These are phyloP conservation scores for Apostichopus parvimensis DNA, from an alignment of 35 echinoderm and acorn worm species.

Conservation along the genomic window DNA sequence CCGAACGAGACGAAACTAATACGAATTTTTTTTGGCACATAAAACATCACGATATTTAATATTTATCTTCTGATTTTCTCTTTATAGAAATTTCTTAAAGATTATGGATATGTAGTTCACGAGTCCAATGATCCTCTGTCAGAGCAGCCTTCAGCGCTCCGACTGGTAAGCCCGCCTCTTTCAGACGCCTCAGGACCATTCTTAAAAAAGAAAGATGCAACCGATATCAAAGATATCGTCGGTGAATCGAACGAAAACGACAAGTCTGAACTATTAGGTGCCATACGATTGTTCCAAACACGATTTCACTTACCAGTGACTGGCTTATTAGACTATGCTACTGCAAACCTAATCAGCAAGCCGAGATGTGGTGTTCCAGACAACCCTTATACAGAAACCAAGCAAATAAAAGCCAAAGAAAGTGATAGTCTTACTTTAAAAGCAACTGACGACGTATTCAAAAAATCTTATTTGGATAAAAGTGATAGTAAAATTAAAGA, in stretches of 20 bases:
- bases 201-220: not conserved
- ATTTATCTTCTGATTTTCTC: not conserved
- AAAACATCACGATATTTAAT: too few relatives aligned
- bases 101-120: constrained; percentile 81
- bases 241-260: not conserved
- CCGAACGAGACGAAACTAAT: too few relatives aligned
- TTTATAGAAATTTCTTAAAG: constrained; percentile 79
- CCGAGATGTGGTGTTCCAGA: constrained; percentile 92
- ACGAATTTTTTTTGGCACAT: too few relatives aligned
- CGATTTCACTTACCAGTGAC: constrained; percentile 76
- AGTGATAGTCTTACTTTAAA: not conserved
- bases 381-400: not conserved
- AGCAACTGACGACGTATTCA: not conserved
- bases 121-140: not conserved
- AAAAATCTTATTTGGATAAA: not conserved
- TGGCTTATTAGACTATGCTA: constrained; percentile 73
- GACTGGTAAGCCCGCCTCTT: not conserved
- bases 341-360: constrained; percentile 63
- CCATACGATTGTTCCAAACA: constrained; percentile 71
- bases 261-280: constrained; percentile 46
- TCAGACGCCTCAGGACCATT: not conserved
- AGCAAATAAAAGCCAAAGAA: not conserved
- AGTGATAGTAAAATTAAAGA: not conserved
- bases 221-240: constrained; percentile 22
- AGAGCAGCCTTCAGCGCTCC: not conserved